Percentiles rank a stretch among this genome's conserved stretches.
Evolutionary conservation across 2,113 vertebrate species (phyloP).

Genomic region (Herpailurus yagouaroundi): DNA sequence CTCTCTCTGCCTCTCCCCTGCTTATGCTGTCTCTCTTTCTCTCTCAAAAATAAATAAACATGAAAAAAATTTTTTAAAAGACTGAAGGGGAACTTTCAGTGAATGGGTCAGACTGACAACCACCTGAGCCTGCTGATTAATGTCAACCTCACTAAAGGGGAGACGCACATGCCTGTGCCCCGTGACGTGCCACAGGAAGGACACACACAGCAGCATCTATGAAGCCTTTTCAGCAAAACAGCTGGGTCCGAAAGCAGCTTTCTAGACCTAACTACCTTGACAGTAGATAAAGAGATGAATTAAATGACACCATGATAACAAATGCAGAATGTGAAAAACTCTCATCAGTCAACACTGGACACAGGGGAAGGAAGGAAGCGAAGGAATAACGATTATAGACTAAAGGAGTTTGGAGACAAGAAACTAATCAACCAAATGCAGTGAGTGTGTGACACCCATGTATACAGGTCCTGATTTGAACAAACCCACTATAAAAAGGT

Average conservation of each 20-base stretch:
- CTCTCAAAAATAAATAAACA: too few species aligned
- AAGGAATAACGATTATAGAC: neutral
- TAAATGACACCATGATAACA: neutral
- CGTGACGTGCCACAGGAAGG: neutral
- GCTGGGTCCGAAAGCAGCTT: neutral
- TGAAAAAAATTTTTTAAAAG: too few species aligned
- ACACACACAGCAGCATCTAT: neutral
- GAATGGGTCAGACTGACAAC: neutral
- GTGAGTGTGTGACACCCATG: neutral
- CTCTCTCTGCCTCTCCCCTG: too few species aligned
- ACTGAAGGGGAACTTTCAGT: neutral
- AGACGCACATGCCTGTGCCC: neutral
- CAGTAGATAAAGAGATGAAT: neutral
- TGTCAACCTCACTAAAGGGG: neutral
- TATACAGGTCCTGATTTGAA: neutral
- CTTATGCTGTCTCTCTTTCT: too few species aligned
- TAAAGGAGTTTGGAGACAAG: neutral
- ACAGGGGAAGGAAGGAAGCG: neutral
- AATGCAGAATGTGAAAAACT: neutral
- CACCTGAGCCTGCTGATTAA: neutral
- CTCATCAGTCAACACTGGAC: neutral
- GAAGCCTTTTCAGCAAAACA: neutral
- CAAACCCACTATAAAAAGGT: neutral
- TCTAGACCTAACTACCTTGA: neutral
- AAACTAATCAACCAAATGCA: neutral